These are phyloP conservation scores for Lepidurus couesii DNA, from an alignment of 1,140 invertebrate species.

Conservation along the genomic window DNA sequence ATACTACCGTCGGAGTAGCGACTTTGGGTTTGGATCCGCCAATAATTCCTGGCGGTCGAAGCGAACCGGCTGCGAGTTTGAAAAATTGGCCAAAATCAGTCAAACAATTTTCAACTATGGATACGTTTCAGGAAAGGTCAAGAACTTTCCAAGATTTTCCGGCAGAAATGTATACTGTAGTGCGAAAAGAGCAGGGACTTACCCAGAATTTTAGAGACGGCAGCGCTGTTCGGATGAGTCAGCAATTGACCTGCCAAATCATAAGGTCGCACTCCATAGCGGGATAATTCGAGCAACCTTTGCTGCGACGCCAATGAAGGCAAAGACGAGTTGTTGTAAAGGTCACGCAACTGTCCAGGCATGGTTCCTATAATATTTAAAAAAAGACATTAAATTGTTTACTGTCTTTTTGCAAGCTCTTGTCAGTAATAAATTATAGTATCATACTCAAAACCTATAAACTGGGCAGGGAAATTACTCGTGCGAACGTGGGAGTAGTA, in stretches of 20 bases:
- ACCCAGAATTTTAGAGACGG: conserved; percentile 28
- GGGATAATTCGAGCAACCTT: conserved; percentile 31
- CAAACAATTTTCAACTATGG: conserved; percentile 3
- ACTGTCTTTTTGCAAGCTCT: background rate
- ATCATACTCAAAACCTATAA: too few relatives aligned
- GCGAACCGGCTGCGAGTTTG: conserved; percentile 65
- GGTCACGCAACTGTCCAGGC: background rate
- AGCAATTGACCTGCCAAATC: conserved; percentile 32
- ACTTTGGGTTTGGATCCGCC: conserved; percentile 98
- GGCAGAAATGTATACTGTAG: background rate
- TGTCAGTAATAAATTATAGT: too few relatives aligned
- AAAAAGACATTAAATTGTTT: background rate
- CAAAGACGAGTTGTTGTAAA: conserved; percentile 1
- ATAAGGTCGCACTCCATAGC: conserved; percentile 32
- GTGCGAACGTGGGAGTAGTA: too few relatives aligned
- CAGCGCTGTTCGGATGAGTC: conserved; percentile 26
- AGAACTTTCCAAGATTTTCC: background rate
- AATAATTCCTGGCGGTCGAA: conserved; percentile 89
- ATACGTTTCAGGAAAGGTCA: background rate
- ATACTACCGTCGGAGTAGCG: conserved; percentile 89
- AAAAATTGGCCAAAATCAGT: conserved; percentile 25
- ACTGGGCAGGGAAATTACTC: too few relatives aligned
- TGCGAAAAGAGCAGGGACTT: background rate
- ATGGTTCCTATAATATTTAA: background rate
- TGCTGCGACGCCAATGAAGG: conserved; percentile 27